phyloP scores from a whole-genome alignment of 2,113 vertebrate species.

The Corydoras maculifer region DNA sequence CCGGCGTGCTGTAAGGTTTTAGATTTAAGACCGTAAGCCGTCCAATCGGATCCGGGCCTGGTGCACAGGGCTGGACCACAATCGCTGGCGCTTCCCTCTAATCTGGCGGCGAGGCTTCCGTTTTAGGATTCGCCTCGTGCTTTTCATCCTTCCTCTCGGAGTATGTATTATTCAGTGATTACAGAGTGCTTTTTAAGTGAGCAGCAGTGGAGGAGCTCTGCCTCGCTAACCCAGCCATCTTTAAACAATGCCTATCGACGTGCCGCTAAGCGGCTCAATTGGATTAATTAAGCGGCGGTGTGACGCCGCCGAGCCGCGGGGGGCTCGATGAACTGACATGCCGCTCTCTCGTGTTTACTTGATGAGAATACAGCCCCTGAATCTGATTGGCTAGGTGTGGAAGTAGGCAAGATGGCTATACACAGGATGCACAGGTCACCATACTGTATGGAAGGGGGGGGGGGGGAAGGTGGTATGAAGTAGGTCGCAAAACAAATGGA shows the following conservation, averaged over 20 bases:
- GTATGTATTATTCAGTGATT: constrained; percentile 42
- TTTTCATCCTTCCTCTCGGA: constrained; percentile 8
- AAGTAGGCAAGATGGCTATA: too few relatives aligned
- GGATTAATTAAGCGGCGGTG: constrained; percentile 40
- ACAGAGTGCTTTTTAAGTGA: constrained; percentile 35
- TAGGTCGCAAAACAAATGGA: too few relatives aligned
- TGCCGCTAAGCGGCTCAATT: constrained; percentile 42
- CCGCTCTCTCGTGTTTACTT: constrained; percentile 7
- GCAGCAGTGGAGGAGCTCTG: constrained; percentile 38
- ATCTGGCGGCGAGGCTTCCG: constrained; percentile 27
- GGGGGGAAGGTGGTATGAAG: too few relatives aligned
- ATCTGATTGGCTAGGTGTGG: too few relatives aligned
- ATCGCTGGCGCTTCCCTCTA: constrained; percentile 3
- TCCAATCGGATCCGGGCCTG: constrained; percentile 7
- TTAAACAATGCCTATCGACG: constrained; percentile 47
- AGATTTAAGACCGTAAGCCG: constrained; percentile 34
- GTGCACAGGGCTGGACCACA: constrained; percentile 5
- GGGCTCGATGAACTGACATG: background rate
- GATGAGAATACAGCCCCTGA: too few relatives aligned
- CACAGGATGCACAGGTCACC: too few relatives aligned
- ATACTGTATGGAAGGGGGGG: too few relatives aligned
- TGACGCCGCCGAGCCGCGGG: background rate
- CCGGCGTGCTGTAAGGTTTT: background rate
- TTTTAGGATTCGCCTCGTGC: constrained; percentile 4
- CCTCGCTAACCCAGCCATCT: constrained; percentile 45